Base-by-base conservation (phyloP, 2,797 vertebrate genomes). In the Odontamblyopus lacepedii region DNA sequence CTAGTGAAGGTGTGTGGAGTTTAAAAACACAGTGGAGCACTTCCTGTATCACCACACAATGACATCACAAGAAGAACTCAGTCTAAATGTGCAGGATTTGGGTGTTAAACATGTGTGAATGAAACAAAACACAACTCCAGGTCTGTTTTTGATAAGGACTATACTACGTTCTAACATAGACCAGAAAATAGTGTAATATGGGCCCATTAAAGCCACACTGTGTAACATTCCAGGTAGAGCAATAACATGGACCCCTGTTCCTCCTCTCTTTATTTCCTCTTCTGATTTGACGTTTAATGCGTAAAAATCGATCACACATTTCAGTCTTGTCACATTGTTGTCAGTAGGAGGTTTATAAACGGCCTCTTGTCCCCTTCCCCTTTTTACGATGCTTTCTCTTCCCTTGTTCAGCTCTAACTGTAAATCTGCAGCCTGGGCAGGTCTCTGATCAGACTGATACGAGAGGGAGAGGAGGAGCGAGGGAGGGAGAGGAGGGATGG, bases 381-480 rank as follows among this genome's bases (percentile, higher is more conserved):
- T 50, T 30, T 32, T 81, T 77, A 48, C 41, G 30, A 55, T 78
- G 60, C 41, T 56, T 48, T 29, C 57, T 70, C 56, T 53, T 60
- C 74, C 35, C 32, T 75, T 70, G 61, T 59, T 68, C 11, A 11
- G 53, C 41, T 23, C 83, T 87, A 81, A 83, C 83, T 76, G 84
- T 85, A 83, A 81, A 85, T 89, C 78, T 80, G 32, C 79, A 85
- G 80, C 60, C 65, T 81, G 78, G 81, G 69, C 57, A 60, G 57
- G 74, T 77, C 81, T 75, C 81, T 79, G 81, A 85, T 87, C 76
- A 84, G 81, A 55, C 78, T 74, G 82, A 73, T 80, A 73, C 69
- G 79, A 72, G 78, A 78, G 69, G 5, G 48, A 18, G 48, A 51
- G 16, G 50, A 16, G 35, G 53, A 32, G 38, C 19, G 7, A n/a